phyloP scores from a whole-genome alignment of 2,113 vertebrate species.

The Anguilla rostrata region DNA sequence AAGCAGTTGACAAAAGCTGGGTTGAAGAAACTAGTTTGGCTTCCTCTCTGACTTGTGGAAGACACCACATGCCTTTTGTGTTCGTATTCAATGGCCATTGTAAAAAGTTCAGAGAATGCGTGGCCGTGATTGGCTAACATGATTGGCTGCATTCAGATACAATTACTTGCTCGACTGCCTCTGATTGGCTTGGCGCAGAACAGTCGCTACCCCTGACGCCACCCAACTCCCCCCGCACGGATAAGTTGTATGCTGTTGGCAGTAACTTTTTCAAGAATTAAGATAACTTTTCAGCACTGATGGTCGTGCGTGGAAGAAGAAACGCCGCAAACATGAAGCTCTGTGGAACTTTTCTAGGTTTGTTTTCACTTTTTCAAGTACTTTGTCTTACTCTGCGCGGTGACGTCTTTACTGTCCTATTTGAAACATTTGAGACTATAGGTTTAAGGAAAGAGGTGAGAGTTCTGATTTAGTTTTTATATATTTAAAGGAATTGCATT shows the following conservation, averaged over 20 bases:
- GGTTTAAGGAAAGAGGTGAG: background rate
- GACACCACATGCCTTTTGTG: slow-evolving; percentile 72
- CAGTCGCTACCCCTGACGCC: slow-evolving; percentile 34
- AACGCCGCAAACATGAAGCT: slow-evolving; percentile 80
- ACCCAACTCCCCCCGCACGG: slow-evolving; percentile 32
- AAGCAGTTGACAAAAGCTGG: background rate
- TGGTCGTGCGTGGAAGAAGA: slow-evolving; percentile 45
- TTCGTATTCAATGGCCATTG: slow-evolving; percentile 58
- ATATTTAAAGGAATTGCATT: background rate
- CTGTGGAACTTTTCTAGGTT: slow-evolving; percentile 90
- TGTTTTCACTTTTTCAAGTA: slow-evolving; percentile 56
- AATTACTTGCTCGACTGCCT: slow-evolving; percentile 45
- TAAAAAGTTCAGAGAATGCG: slow-evolving; percentile 51
- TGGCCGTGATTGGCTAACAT: slow-evolving; percentile 69
- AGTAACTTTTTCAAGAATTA: slow-evolving; percentile 74
- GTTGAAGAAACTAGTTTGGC: slow-evolving; percentile 15
- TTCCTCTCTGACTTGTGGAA: slow-evolving; percentile 8
- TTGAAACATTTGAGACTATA: background rate
- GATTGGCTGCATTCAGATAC: slow-evolving; percentile 56
- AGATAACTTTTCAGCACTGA: slow-evolving; percentile 63
- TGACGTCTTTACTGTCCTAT: background rate
- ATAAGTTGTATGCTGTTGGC: slow-evolving; percentile 80
- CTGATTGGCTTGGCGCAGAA: slow-evolving; percentile 70
- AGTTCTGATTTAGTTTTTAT: background rate
- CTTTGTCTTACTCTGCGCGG: background rate